Evolutionary conservation across 64 coral and sea anemone species (phyloP).

Genomic region (Stichodactyla helianthus): DNA sequence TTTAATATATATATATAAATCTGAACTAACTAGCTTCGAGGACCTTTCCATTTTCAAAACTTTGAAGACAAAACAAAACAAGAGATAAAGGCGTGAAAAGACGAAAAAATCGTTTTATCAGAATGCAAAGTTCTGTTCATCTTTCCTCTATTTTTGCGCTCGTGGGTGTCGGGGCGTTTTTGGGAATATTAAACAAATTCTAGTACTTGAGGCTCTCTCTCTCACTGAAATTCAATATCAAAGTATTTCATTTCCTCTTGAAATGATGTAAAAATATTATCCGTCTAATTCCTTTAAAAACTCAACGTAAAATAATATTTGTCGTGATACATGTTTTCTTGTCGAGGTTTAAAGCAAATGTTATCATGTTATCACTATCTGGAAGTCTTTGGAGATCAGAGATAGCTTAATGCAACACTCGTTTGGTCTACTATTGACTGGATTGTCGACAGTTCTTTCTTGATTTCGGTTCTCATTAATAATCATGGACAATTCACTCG

Average conservation of each 20-base stretch:
- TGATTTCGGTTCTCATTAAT: constrained; percentile 11
- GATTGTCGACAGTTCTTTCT: neutral
- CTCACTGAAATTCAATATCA: neutral
- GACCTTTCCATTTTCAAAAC: no score
- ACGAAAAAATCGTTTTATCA: neutral
- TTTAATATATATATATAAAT: no score
- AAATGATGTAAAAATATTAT: neutral
- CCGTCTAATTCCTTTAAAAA: neutral
- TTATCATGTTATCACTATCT: neutral
- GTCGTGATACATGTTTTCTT: neutral
- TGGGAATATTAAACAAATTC: neutral
- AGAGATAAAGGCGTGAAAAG: no score
- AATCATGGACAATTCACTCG: neutral
- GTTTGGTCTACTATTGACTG: neutral
- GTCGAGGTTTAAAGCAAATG: neutral
- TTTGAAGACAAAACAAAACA: no score
- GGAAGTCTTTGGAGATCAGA: neutral
- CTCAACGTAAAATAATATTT: neutral
- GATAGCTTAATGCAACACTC: constrained; percentile 12
- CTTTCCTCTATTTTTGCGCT: neutral
- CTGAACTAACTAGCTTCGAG: no score
- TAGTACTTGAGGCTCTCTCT: neutral
- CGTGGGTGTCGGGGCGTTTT: neutral
- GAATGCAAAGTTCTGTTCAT: neutral
- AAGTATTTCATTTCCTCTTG: neutral